Base-by-base conservation (phyloP, 2,113 vertebrate species). In the Solea solea region DNA sequence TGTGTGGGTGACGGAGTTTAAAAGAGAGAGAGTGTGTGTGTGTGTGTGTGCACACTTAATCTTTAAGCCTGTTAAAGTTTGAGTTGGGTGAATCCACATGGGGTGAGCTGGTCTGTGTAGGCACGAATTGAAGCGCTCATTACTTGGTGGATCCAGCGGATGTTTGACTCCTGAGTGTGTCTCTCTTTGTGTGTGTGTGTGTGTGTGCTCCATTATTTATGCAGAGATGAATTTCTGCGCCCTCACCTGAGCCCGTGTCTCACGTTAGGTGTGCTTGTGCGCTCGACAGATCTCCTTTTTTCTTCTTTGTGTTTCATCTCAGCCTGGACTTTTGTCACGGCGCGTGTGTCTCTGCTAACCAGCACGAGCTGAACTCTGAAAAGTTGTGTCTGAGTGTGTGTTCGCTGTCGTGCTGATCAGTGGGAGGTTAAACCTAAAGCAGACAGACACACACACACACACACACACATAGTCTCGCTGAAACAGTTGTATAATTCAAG, bases 41-140 rank as follows among this genome's bases (percentile, higher is more conserved):
- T 27, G 49, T 10, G 50, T 58, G 55, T 67, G 46, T 58, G 48
- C 50, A 44, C 45, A 49, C 66, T 65, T 79, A 79, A 83, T 89
- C 81, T 87, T 81, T 84, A 63, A 83, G 70, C 78, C 75, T 48
- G 81, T 86, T 88, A 84, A 88, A 84, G 83, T 87, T 66, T 82
- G 71, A 81, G 65, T 72, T 84, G 64, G 60, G 64, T 70, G 75
- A 87, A 81, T 71, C 73, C 82, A 79, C 82, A 80, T 61, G 79
- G 4, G 78, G 88, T 56, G 63, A 78, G 64, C 55, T 59, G 74
- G 72, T 16, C 73, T 72, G 80, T 83, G 84, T 85, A 80, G 80
- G 67, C 77, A 82, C 64, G 40, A 74, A 76, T 78, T 81, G 76
- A 78, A 77, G 83, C 74, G 76, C 84, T 91, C 84, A 90, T 91